Evolutionary conservation across 2,797 vertebrate genomes (phyloP).

Genomic region (Synaphobranchus kaupii): DNA sequence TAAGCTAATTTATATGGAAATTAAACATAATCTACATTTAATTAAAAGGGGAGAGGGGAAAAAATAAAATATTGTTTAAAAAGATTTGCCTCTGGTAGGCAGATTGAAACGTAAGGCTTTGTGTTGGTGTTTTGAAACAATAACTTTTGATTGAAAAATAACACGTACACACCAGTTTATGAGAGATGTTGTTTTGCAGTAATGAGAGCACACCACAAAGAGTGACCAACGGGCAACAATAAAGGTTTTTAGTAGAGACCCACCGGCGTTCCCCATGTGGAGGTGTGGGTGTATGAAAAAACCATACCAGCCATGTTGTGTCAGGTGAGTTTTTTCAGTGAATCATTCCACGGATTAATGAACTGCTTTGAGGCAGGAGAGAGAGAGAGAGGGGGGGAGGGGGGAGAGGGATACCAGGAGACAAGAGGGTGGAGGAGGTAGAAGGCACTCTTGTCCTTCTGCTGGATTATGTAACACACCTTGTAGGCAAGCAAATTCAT

Average conservation of each 20-base stretch:
- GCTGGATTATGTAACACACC: conserved; percentile 36
- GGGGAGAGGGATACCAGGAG: conserved; percentile 32
- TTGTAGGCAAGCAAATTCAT: conserved; percentile 11
- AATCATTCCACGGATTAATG: conserved; percentile 21
- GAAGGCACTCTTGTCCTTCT: conserved; percentile 66
- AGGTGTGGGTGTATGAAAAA: conserved; percentile 12
- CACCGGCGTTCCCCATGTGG: background rate
- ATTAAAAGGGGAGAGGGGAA: conserved; percentile 53
- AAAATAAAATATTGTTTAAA: background rate
- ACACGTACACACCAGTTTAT: background rate
- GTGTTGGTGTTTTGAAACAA: background rate
- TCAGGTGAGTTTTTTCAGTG: conserved; percentile 20
- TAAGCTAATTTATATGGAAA: conserved; percentile 85
- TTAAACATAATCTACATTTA: conserved; percentile 73
- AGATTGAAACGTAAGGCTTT: background rate
- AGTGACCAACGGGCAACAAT: background rate
- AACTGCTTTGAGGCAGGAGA: conserved; percentile 19
- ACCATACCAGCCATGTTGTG: background rate
- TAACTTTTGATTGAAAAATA: conserved; percentile 17
- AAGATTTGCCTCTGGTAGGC: background rate
- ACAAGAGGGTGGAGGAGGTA: conserved; percentile 40
- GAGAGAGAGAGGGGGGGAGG: conserved; percentile 22
- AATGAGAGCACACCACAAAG: background rate
- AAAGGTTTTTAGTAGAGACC: background rate
- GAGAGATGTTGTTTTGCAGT: background rate